phyloP scores from a whole-genome alignment of 2,113 vertebrate genomes.

The Indri indri region DNA sequence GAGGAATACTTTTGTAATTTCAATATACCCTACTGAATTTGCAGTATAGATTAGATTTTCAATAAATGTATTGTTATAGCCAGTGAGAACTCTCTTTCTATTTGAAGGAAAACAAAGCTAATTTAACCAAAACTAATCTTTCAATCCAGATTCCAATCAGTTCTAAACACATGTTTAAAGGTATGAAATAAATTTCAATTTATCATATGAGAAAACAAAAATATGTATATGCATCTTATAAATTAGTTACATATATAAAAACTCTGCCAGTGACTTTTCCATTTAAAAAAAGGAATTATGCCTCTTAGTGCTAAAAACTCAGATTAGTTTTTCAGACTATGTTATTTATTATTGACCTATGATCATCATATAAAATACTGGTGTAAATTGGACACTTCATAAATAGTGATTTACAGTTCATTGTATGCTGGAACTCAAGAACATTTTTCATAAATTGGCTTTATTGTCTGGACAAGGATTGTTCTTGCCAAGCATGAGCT shows the following conservation, averaged over 20 bases:
- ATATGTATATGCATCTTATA: constrained; percentile 5
- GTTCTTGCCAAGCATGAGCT: not conserved
- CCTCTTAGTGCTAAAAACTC: constrained; percentile 34
- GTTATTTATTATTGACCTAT: constrained; percentile 35
- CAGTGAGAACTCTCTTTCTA: not conserved
- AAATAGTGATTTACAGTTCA: constrained; percentile 1
- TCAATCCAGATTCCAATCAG: not conserved
- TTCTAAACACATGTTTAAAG: not conserved
- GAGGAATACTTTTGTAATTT: not conserved
- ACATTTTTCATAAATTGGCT: not conserved
- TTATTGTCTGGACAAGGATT: constrained; percentile 24
- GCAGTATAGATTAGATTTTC: not conserved
- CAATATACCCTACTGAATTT: not conserved
- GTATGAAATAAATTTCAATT: not conserved
- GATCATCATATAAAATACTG: not conserved
- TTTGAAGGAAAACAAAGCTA: constrained; percentile 15
- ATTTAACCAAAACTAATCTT: not conserved
- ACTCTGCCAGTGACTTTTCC: not conserved
- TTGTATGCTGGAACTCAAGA: not conserved
- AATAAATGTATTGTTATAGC: not conserved
- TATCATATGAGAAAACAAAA: constrained; percentile 12
- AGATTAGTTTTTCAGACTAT: constrained; percentile 48
- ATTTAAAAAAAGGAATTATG: not conserved
- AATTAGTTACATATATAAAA: constrained; percentile 48
- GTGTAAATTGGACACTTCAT: not conserved